These are phyloP conservation scores for Drosophila merina DNA, from an alignment of 2,888 invertebrate genomes.

Conservation along the genomic window DNA sequence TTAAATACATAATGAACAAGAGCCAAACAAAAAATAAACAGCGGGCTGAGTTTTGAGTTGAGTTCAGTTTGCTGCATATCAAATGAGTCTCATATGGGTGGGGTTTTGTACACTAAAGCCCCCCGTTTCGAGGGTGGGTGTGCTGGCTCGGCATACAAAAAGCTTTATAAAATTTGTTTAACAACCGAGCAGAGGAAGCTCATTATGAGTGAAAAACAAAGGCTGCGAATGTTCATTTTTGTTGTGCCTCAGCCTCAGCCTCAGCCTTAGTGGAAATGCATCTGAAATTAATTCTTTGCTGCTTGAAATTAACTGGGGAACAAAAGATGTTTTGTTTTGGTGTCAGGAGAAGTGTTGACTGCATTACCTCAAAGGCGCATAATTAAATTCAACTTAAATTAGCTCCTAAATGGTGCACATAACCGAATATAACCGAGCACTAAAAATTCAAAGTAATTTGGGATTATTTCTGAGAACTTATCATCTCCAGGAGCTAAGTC, in stretches of 20 bases:
- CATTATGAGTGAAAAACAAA: constrained; percentile 39
- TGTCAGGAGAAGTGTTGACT: constrained; percentile 21
- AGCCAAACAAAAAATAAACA: constrained; percentile 62
- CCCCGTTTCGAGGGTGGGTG: background rate
- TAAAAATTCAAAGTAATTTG: background rate
- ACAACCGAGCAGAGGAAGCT: constrained; percentile 46
- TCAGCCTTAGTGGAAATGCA: constrained; percentile 24
- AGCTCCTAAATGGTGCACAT: background rate
- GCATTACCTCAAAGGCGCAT: constrained; percentile 8
- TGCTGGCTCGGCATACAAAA: constrained; percentile 16
- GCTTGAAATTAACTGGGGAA: constrained; percentile 32
- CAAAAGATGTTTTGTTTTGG: constrained; percentile 38
- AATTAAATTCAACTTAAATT: constrained; percentile 17
- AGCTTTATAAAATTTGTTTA: constrained; percentile 63
- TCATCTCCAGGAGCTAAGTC: too few relatives aligned
- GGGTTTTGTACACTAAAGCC: constrained; percentile 4
- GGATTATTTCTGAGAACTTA: background rate
- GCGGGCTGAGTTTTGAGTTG: constrained; percentile 19
- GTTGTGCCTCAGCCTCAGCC: background rate
- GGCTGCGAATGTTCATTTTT: constrained; percentile 23
- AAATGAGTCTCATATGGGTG: constrained; percentile 43
- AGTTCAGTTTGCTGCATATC: constrained; percentile 45
- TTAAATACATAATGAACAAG: constrained; percentile 79
- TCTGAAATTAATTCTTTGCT: constrained; percentile 24
- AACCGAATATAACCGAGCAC: background rate